Evolutionary conservation across 2,888 invertebrate species (phyloP).

Genomic region (Lamellibrachia satsuma): DNA sequence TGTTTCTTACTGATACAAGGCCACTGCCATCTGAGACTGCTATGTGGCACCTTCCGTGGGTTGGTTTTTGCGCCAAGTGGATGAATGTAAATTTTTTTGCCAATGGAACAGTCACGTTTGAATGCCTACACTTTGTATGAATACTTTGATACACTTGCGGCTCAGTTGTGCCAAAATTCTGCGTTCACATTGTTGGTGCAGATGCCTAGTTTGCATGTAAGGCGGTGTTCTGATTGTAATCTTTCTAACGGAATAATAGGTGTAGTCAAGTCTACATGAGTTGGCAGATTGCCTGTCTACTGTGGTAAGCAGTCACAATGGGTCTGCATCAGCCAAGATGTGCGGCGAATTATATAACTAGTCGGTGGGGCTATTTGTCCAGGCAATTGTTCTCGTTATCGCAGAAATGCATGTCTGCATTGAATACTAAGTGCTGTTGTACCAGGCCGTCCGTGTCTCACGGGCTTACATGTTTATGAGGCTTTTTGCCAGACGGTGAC

Average conservation of each 20-base stretch:
- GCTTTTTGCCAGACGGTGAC: constrained; percentile 6
- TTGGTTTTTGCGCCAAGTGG: neutral
- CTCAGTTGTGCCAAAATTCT: neutral
- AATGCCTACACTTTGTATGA: neutral
- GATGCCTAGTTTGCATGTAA: constrained; percentile 3
- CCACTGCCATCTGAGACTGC: neutral
- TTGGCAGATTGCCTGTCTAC: neutral
- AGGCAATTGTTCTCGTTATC: neutral
- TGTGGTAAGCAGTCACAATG: neutral
- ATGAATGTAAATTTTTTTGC: neutral
- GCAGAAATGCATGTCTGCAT: neutral
- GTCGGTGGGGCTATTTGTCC: neutral
- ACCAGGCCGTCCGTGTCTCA: neutral
- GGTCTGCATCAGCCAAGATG: neutral
- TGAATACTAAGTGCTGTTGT: neutral
- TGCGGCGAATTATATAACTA: neutral
- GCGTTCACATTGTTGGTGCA: neutral
- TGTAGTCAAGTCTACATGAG: neutral
- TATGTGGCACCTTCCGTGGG: neutral
- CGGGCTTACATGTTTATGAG: neutral
- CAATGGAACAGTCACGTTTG: neutral
- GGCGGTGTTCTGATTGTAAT: neutral
- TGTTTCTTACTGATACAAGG: neutral
- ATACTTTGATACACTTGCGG: neutral
- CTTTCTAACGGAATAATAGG: constrained; percentile 1